Evolutionary conservation across 2,888 invertebrate genomes (phyloP).

Genomic region (Danaus chrysippus): DNA sequence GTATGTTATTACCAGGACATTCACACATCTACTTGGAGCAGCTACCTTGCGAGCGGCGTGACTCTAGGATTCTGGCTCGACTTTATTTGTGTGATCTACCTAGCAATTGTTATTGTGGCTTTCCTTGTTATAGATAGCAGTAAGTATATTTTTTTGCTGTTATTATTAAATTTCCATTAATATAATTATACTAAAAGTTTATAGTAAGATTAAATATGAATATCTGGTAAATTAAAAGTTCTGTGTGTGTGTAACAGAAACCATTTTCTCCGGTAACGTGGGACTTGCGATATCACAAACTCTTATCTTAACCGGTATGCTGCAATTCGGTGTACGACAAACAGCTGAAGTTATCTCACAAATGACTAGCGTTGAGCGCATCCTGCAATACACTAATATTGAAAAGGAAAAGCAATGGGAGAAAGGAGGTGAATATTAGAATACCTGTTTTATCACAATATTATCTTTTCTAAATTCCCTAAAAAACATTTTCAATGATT

Average conservation of each 20-base stretch:
- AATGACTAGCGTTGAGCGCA: constrained; percentile 86
- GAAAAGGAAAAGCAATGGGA: constrained; percentile 79
- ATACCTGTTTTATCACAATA: not conserved
- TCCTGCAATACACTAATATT: constrained; percentile 84
- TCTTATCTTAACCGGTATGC: constrained; percentile 84
- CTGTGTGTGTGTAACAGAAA: constrained; percentile 51
- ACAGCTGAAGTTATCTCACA: constrained; percentile 84
- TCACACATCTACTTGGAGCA: constrained; percentile 86
- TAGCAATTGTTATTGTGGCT: constrained; percentile 83
- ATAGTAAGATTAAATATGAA: not conserved
- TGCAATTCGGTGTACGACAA: constrained; percentile 84
- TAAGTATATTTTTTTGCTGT: constrained; percentile 42
- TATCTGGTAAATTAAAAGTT: not conserved
- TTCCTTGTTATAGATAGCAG: constrained; percentile 80
- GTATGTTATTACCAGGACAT: constrained; percentile 71
- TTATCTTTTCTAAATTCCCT: not conserved
- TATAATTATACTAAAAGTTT: too few species aligned
- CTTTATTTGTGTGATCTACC: constrained; percentile 84
- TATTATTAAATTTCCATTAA: too few species aligned
- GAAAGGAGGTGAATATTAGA: constrained; percentile 58
- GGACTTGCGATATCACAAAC: constrained; percentile 84
- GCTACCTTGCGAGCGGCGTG: constrained; percentile 82
- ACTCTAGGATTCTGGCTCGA: constrained; percentile 90
- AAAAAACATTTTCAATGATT: not conserved
- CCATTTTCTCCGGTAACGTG: constrained; percentile 82